Evolutionary conservation across 1,140 invertebrate species (phyloP), one percentile per base, ranked within the genome.

Genomic region (Drosophila trapezifrons): DNA sequence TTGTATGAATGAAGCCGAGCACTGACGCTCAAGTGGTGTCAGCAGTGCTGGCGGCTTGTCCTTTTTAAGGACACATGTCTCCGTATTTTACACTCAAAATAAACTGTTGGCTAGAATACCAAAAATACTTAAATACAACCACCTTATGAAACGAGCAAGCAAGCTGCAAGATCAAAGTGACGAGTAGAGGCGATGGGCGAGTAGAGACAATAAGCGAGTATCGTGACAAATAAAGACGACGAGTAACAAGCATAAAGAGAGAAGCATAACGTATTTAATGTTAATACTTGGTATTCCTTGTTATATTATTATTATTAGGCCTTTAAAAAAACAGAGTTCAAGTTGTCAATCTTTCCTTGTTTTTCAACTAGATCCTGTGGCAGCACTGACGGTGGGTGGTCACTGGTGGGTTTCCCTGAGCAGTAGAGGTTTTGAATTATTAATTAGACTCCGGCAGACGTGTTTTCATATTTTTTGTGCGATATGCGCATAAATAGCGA

Each of bases 1-100:
- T 87, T 87, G 83, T 89, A 80, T 83, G 79, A 83, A 80, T 70
- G 42, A 76, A 73, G 79, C 74, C 46, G 56, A 69, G 63, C 54
- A 55, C 63, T 59, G 76, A 59, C 71, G 57, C 76, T 78, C 38
- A 82, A 82, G 75, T 82, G 70, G 65, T 37, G 2, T 66, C 70
- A 65, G 32, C 45, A 37, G 51, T 22, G 32, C 2, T 54, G 51
- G 9, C 13, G 0, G 10, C 37, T 3, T 37, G 32, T 37, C 18
- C 2, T n/a, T 37, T 54, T 52, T 35, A 3, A 0, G 3, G 10
- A 22, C 4, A 22, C 4, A 22, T 22, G 1, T 7, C 7, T 29
- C 27, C 9, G 9, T 10, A 0, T 2, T 32, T 32, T 10, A 10
- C 29, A 10, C 29, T 3, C 3, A 32, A 12, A 32, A 9, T 29